phyloP scores from a whole-genome alignment of 2,888 invertebrate species.

The Leucoma salicis region DNA sequence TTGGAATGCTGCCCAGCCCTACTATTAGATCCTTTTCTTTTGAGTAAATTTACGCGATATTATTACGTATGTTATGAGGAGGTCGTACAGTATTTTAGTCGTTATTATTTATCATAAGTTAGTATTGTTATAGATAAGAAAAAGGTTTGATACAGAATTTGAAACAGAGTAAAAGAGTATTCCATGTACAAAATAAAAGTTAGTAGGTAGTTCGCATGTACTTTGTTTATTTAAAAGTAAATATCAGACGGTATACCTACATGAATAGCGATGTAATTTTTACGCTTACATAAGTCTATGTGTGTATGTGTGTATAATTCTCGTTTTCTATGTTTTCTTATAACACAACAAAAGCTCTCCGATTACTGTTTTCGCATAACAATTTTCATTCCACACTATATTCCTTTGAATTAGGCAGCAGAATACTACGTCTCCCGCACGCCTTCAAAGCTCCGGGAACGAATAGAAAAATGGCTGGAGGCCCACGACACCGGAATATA shows the following conservation, averaged over 20 bases:
- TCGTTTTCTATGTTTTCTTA: slow-evolving; percentile 21
- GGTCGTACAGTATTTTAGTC: slow-evolving; percentile 38
- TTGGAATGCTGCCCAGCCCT: slow-evolving; percentile 62
- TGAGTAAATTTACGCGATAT: slow-evolving; percentile 54
- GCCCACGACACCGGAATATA: slow-evolving; percentile 73
- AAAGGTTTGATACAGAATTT: slow-evolving; percentile 8
- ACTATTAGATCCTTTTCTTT: slow-evolving; percentile 55
- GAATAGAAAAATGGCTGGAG: slow-evolving; percentile 70
- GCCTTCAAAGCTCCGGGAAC: slow-evolving; percentile 45
- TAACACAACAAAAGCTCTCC: slow-evolving; percentile 21
- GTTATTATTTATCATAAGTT: slow-evolving; percentile 33
- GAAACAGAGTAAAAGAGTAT: no score
- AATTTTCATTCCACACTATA: slow-evolving; percentile 40
- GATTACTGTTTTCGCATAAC: slow-evolving; percentile 29
- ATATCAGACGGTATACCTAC: no score
- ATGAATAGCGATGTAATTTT: no score
- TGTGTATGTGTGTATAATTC: no score
- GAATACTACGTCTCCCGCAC: slow-evolving; percentile 49
- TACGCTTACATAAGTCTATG: no score
- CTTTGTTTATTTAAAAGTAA: no score
- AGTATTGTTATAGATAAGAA: slow-evolving; percentile 15
- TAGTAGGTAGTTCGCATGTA: no score
- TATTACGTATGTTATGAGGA: slow-evolving; percentile 50
- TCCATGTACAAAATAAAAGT: no score
- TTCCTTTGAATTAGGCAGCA: slow-evolving; percentile 50